Percentiles rank a stretch among this genome's conserved stretches.
phyloP scores from a whole-genome alignment of 1,140 invertebrate genomes.

The Pseudomyrmex dendroicus region DNA sequence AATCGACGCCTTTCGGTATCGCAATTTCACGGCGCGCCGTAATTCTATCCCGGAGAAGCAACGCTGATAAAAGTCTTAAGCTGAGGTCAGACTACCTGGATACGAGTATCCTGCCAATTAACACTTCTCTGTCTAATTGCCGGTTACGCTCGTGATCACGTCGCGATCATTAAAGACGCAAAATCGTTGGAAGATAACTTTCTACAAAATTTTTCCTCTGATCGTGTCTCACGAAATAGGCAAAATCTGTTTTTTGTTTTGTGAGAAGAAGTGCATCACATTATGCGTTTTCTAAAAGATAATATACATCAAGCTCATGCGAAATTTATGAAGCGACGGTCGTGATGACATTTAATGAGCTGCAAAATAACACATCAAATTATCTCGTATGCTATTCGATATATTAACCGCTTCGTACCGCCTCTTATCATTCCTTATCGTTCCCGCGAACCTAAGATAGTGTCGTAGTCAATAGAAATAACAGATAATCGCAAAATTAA shows the following conservation, averaged over 20 bases:
- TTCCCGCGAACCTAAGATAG: constrained; percentile 37
- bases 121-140: constrained; percentile 11
- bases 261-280: background rate
- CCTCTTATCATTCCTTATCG: constrained; percentile 49
- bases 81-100: background rate
- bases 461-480: constrained; percentile 49
- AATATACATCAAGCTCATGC: background rate
- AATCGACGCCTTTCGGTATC: constrained; percentile 48
- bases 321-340: constrained; percentile 28
- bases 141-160: background rate
- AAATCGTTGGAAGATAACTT: background rate
- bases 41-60: constrained; percentile 37
- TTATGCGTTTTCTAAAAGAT: background rate
- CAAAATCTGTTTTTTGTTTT: background rate
- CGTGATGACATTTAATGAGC: constrained; percentile 47
- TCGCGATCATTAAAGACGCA: constrained; percentile 1
- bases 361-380: constrained; percentile 20
- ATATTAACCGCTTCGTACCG: constrained; percentile 48
- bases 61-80: constrained; percentile 30
- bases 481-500: constrained; percentile 55
- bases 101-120: constrained; percentile 30
- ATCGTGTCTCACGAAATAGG: background rate
- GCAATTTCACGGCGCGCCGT: constrained; percentile 37
- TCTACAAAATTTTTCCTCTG: too few relatives aligned
- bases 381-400: constrained; percentile 51